Percentiles rank a stretch among this genome's conserved stretches.
These are phyloP conservation scores for Papilio helenus DNA, from an alignment of 1,140 invertebrate species.

Conservation along the genomic window DNA sequence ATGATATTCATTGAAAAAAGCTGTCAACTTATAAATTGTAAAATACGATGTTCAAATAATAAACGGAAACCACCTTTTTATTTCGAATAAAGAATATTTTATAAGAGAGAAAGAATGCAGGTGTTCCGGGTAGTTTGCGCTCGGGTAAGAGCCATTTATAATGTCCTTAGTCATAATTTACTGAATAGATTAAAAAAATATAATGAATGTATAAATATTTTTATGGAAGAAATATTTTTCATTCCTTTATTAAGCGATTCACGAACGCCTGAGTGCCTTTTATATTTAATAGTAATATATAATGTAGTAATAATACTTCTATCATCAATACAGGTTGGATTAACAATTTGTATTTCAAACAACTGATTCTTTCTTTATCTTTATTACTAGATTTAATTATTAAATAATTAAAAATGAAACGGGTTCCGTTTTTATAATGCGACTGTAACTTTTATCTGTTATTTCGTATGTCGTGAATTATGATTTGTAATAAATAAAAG, in stretches of 20 bases:
- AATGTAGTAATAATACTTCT: background rate
- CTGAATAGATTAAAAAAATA: slow-evolving; percentile 27
- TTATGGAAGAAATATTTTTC: background rate
- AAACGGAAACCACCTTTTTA: slow-evolving; percentile 11
- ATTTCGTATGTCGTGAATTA: slow-evolving; percentile 23
- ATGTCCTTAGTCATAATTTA: slow-evolving; percentile 32
- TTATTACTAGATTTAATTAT: background rate
- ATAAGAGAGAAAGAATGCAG: slow-evolving; percentile 35
- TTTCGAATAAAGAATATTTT: slow-evolving; percentile 27
- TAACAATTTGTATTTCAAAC: background rate
- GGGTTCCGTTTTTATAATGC: background rate
- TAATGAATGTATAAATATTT: background rate
- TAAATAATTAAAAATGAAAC: background rate
- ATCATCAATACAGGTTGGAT: background rate
- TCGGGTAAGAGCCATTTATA: slow-evolving; percentile 33
- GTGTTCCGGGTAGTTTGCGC: slow-evolving; percentile 33
- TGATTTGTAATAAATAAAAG: slow-evolving; percentile 34
- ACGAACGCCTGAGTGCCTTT: background rate
- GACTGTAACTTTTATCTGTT: background rate
- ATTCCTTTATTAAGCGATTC: slow-evolving; percentile 2
- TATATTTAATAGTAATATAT: background rate
- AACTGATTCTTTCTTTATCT: background rate
- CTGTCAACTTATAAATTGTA: slow-evolving; percentile 22
- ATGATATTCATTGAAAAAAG: slow-evolving; percentile 27
- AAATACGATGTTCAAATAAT: background rate